Conservation (phyloP, 1,140 invertebrate species). For the Zaprionus inermis region DNA sequence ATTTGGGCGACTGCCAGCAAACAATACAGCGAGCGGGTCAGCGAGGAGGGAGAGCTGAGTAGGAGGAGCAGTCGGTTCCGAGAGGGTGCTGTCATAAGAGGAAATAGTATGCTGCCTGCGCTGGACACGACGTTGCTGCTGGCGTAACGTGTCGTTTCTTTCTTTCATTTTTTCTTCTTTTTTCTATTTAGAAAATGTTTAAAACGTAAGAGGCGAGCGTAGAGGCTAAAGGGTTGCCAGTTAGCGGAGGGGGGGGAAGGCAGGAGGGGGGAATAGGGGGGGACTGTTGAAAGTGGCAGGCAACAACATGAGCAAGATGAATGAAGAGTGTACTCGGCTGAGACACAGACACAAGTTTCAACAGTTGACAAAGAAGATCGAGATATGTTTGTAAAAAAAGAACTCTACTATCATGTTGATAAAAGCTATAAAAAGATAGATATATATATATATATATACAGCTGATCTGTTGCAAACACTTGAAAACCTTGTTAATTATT, state of each 20-base stretch:
- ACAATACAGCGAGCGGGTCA: conserved; percentile 8
- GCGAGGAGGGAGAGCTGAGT: background rate
- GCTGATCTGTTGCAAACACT: too few species aligned
- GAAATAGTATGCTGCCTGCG: conserved; percentile 39
- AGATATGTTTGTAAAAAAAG: too few species aligned
- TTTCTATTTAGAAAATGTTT: conserved; percentile 60
- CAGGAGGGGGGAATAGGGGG: background rate
- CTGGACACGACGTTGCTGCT: conserved; percentile 63
- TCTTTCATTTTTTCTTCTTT: background rate
- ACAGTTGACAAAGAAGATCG: too few species aligned
- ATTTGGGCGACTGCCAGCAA: conserved; percentile 74
- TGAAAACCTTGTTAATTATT: too few species aligned
- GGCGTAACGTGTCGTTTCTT: conserved; percentile 44
- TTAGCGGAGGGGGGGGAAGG: conserved; percentile 28
- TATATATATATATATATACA: too few species aligned
- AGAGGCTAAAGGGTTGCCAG: conserved; percentile 40
- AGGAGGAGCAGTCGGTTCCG: background rate
- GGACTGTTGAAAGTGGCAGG: conserved; percentile 7
- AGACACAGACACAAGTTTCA: too few species aligned
- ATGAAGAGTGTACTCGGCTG: conserved; percentile 2
- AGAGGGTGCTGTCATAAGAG: background rate
- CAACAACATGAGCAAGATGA: background rate
- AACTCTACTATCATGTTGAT: too few species aligned
- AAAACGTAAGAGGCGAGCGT: conserved; percentile 67
- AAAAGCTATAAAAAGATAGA: too few species aligned